phyloP scores from a whole-genome alignment of 2,888 invertebrate genomes.

The Aradus depressus region DNA sequence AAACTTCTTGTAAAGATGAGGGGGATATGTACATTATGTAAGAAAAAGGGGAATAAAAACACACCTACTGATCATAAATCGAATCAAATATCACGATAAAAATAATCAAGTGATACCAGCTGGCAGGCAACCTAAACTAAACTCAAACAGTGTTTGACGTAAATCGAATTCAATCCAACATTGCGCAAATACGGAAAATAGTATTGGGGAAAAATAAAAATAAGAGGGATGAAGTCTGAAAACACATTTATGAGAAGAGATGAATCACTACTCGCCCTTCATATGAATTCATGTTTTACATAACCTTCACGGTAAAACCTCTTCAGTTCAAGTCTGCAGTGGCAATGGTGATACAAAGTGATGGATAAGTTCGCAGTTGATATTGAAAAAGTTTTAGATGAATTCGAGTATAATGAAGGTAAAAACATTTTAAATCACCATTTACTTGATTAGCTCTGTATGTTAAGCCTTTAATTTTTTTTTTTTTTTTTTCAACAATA shows the following conservation, averaged over 20 bases:
- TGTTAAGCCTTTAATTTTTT: too few relatives aligned
- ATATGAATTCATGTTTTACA: too few relatives aligned
- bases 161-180: too few relatives aligned
- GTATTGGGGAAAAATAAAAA: too few relatives aligned
- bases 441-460: too few relatives aligned
- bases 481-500: slow-evolving; percentile 22
- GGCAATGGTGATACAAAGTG: slow-evolving; percentile 21
- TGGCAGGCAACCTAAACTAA: slow-evolving; percentile 9
- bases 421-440: too few relatives aligned
- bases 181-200: too few relatives aligned
- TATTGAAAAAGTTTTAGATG: slow-evolving; percentile 72
- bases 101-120: slow-evolving; percentile 20
- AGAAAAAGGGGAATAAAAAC: slow-evolving; percentile 1
- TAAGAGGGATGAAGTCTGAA: too few relatives aligned
- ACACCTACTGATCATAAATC: slow-evolving; percentile 9
- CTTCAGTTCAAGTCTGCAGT: slow-evolving; percentile 18
- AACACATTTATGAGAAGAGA: too few relatives aligned
- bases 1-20: slow-evolving; percentile 48
- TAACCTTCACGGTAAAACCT: slow-evolving; percentile 15
- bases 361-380: slow-evolving; percentile 58
- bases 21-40: slow-evolving; percentile 38
- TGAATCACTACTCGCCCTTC: too few relatives aligned
- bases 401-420: slow-evolving; percentile 66
- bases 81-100: slow-evolving; percentile 9
- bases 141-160: too few relatives aligned